Conservation (phyloP, 92 coral and sea anemone species). For the Paramuricea clavata region DNA sequence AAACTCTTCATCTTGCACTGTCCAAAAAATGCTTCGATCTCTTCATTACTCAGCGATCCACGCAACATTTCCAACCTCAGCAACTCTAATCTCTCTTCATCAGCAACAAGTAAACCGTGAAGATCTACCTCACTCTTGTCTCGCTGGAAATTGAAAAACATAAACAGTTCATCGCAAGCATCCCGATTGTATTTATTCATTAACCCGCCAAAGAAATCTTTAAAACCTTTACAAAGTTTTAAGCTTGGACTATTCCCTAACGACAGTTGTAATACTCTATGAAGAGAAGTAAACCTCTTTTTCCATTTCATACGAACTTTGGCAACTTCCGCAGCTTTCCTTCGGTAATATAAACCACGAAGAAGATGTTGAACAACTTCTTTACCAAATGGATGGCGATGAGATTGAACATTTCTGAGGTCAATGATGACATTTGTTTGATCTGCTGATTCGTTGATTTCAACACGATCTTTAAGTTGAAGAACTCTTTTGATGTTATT, state of each 20-base stretch:
- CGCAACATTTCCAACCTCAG: not conserved
- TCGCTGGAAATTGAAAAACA: slow-evolving; percentile 57
- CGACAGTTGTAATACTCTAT: not conserved
- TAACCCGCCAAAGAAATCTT: slow-evolving; percentile 36
- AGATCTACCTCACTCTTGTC: slow-evolving; percentile 61
- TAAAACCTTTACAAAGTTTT: not conserved
- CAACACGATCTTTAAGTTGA: not conserved
- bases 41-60: not conserved
- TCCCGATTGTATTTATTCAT: slow-evolving; percentile 41
- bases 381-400: not conserved
- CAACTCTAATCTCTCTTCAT: slow-evolving; percentile 1
- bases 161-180: slow-evolving; percentile 50
- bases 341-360: slow-evolving; percentile 54
- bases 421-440: not conserved
- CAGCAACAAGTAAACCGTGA: slow-evolving; percentile 62
- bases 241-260: not conserved
- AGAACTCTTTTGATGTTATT: slow-evolving; percentile 55
- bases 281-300: not conserved
- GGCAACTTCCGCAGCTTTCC: slow-evolving; percentile 48
- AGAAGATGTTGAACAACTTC: slow-evolving; percentile 14
- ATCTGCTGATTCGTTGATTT: not conserved
- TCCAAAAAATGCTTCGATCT: not conserved
- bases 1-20: not conserved
- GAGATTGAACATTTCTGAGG: not conserved
- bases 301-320: slow-evolving; percentile 45